A percentile compares a stretch with the other conserved stretches of the same genome.
These are phyloP conservation scores for Sinosuthora webbiana DNA, from an alignment of 2,113 vertebrate species.

Conservation along the genomic window DNA sequence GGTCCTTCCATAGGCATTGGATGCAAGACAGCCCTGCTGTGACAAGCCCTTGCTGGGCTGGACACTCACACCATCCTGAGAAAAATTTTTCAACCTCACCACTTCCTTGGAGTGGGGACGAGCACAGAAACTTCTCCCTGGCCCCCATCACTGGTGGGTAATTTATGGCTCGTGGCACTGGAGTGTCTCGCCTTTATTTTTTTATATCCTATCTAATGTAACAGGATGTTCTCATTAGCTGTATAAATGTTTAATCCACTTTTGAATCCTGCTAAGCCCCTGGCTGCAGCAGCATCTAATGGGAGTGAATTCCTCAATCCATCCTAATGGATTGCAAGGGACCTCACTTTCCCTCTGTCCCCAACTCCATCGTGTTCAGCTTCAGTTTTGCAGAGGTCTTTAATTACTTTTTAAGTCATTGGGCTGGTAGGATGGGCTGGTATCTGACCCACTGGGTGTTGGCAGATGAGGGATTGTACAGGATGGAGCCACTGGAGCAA, in stretches of 20 bases:
- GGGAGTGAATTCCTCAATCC: slow-evolving; percentile 33
- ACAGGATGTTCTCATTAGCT: slow-evolving; percentile 66
- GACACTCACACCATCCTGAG: not conserved
- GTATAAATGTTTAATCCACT: slow-evolving; percentile 62
- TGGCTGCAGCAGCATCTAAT: slow-evolving; percentile 4
- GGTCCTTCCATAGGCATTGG: not conserved
- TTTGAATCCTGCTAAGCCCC: slow-evolving; percentile 12
- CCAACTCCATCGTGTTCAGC: not conserved
- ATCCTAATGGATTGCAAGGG: slow-evolving; percentile 14
- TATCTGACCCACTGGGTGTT: not conserved
- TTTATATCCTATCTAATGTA: slow-evolving; percentile 55
- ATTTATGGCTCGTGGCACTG: slow-evolving; percentile 50
- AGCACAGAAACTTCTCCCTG: not conserved
- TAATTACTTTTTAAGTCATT: not conserved
- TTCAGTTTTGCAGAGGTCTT: not conserved
- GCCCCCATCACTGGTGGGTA: not conserved
- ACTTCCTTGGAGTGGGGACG: not conserved
- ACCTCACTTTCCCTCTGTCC: slow-evolving; percentile 43
- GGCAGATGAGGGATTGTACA: not conserved
- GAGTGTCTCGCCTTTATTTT: slow-evolving; percentile 60
- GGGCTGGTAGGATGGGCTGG: not conserved
- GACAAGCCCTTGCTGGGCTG: not conserved
- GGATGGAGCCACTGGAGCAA: not conserved
- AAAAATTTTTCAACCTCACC: not conserved
- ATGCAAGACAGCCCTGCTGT: not conserved